A percentile compares a stretch with the other conserved stretches of the same genome.
These are phyloP conservation scores for Acleris holmiana DNA, from an alignment of 2,888 invertebrate genomes.

Conservation along the genomic window DNA sequence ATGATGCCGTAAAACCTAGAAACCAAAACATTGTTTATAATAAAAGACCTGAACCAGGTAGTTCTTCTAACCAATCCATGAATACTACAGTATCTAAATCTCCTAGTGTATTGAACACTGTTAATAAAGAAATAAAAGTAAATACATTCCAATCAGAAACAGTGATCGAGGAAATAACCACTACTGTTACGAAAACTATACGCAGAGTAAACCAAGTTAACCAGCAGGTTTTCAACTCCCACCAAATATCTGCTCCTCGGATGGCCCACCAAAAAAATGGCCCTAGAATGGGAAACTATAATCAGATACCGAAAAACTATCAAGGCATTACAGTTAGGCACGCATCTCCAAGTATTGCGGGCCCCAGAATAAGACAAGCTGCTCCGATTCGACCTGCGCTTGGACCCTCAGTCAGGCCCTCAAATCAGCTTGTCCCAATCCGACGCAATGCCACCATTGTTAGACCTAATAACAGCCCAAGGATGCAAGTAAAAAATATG, in stretches of 20 bases:
- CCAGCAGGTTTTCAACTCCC: constrained; percentile 62
- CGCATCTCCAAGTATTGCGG: constrained; percentile 49
- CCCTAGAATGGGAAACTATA: constrained; percentile 51
- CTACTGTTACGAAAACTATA: constrained; percentile 78
- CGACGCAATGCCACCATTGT: constrained; percentile 50
- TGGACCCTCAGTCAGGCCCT: constrained; percentile 40
- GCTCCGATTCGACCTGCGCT: constrained; percentile 46
- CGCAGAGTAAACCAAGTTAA: constrained; percentile 75
- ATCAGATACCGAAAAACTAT: constrained; percentile 51
- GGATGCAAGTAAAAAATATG: constrained; percentile 55
- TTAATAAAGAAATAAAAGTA: constrained; percentile 72
- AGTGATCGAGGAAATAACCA: constrained; percentile 77
- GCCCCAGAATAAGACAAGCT: constrained; percentile 53
- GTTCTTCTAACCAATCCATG: constrained; percentile 45
- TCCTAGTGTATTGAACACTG: constrained; percentile 62
- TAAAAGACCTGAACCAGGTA: constrained; percentile 37
- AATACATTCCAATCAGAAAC: constrained; percentile 76
- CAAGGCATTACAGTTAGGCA: constrained; percentile 63
- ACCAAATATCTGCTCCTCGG: constrained; percentile 47
- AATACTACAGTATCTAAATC: constrained; percentile 54
- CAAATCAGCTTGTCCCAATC: constrained; percentile 51
- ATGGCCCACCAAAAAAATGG: constrained; percentile 52
- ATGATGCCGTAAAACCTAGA: constrained; percentile 39
- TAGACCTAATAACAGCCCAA: constrained; percentile 51
- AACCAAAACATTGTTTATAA: constrained; percentile 41